Conservation (phyloP, 2,888 invertebrate genomes). For the Camptogramma bilineatum region DNA sequence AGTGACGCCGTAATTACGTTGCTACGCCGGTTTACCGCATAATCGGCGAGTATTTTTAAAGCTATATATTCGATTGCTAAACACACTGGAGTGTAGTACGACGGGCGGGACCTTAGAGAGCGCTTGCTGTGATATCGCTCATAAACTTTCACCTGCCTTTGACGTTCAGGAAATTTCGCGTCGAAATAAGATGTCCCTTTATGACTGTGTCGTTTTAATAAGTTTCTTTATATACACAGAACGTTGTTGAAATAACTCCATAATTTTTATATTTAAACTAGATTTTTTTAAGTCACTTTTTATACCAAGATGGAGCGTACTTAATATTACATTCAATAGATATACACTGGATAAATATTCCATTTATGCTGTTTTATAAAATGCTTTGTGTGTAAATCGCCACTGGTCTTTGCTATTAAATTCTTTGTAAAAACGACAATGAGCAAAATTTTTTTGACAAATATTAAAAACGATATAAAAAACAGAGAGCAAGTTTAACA, state of each 20-base stretch:
- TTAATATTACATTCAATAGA: not conserved
- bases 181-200: constrained; percentile 33
- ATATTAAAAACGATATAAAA: constrained; percentile 65
- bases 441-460: constrained; percentile 56
- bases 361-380: not conserved
- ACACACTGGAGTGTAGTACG: constrained; percentile 15
- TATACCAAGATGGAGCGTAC: not conserved
- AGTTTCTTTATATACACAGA: constrained; percentile 21
- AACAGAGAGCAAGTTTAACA: constrained; percentile 74
- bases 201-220: constrained; percentile 17
- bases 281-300: not conserved
- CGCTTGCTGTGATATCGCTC: constrained; percentile 30
- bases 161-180: constrained; percentile 51
- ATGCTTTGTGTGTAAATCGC: not conserved
- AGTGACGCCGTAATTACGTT: constrained; percentile 78
- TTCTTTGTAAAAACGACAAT: constrained; percentile 51
- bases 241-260: constrained; percentile 17
- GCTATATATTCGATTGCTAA: constrained; percentile 32
- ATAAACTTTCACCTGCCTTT: constrained; percentile 45
- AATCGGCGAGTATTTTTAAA: constrained; percentile 65
- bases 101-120: constrained; percentile 12
- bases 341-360: too few species aligned
- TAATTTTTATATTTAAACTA: constrained; percentile 7
- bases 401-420: constrained; percentile 16
- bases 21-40: constrained; percentile 65